These are phyloP conservation scores for Strigamia transsilvanica DNA, from an alignment of 2,888 invertebrate species.

Conservation along the genomic window DNA sequence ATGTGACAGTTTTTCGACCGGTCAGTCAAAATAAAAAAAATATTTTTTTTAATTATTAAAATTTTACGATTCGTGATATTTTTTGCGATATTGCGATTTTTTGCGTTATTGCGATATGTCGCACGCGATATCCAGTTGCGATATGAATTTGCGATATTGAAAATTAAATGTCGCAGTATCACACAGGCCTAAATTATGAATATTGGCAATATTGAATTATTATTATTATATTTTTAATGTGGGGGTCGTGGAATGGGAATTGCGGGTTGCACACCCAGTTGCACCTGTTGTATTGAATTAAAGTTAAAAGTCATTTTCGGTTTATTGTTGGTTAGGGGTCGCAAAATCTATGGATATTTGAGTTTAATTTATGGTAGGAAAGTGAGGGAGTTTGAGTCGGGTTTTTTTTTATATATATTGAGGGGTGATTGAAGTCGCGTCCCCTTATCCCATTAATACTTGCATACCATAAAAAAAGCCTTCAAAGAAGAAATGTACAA, in stretches of 20 bases:
- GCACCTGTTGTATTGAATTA: slow-evolving; percentile 11
- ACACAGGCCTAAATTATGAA: too few relatives aligned
- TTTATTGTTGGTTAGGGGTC: neutral
- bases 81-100: too few relatives aligned
- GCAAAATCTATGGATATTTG: neutral
- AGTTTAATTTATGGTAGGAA: slow-evolving; percentile 17
- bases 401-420: neutral
- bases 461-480: slow-evolving; percentile 24
- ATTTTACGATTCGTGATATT: too few relatives aligned
- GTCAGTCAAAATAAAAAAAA: neutral
- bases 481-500: neutral
- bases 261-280: too few relatives aligned
- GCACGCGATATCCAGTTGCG: too few relatives aligned
- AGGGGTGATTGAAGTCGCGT: slow-evolving; percentile 27
- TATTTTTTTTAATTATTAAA: neutral
- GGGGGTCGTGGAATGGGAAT: neutral
- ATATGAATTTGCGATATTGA: too few relatives aligned
- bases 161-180: too few relatives aligned
- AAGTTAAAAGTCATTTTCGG: slow-evolving; percentile 7
- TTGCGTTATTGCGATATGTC: too few relatives aligned
- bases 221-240: neutral
- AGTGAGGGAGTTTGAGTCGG: too few relatives aligned
- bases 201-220: too few relatives aligned
- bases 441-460: neutral
- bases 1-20: slow-evolving; percentile 2